Conservation (phyloP, 1,140 invertebrate species). For the Ladona fulva region DNA sequence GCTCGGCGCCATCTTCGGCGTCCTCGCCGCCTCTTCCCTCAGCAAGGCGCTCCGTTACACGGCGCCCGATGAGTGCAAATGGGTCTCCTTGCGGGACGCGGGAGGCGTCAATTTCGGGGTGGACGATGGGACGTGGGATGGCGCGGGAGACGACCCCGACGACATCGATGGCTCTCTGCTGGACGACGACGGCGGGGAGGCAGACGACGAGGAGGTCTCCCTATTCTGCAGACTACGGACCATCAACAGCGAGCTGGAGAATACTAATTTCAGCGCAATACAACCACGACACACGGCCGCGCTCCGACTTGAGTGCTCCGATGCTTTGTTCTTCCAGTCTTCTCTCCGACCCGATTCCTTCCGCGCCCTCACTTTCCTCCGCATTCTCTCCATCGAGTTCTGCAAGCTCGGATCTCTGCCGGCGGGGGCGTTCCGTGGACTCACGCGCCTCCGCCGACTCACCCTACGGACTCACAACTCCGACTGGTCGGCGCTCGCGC, state of each 20-base stretch:
- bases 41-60: slow-evolving; percentile 64
- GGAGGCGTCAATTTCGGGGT: slow-evolving; percentile 25
- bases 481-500: slow-evolving; percentile 75
- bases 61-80: slow-evolving; percentile 76
- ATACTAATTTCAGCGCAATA: slow-evolving; percentile 80
- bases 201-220: slow-evolving; percentile 55
- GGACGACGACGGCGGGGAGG: slow-evolving; percentile 36
- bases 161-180: neutral
- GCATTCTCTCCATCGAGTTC: slow-evolving; percentile 76
- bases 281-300: slow-evolving; percentile 78
- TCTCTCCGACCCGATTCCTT: slow-evolving; percentile 77
- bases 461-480: slow-evolving; percentile 81
- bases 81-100: slow-evolving; percentile 45
- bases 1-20: slow-evolving; percentile 47
- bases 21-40: slow-evolving; percentile 50
- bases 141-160: slow-evolving; percentile 39
- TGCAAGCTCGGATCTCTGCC: slow-evolving; percentile 85
- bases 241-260: slow-evolving; percentile 81
- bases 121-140: slow-evolving; percentile 33
- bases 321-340: slow-evolving; percentile 75
- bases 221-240: slow-evolving; percentile 70
- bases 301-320: slow-evolving; percentile 71
- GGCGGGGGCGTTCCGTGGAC: slow-evolving; percentile 69
- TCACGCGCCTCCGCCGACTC: slow-evolving; percentile 70
- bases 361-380: slow-evolving; percentile 66